These are phyloP conservation scores for Apis dorsata DNA, from an alignment of 1,140 invertebrate genomes.

Conservation along the genomic window DNA sequence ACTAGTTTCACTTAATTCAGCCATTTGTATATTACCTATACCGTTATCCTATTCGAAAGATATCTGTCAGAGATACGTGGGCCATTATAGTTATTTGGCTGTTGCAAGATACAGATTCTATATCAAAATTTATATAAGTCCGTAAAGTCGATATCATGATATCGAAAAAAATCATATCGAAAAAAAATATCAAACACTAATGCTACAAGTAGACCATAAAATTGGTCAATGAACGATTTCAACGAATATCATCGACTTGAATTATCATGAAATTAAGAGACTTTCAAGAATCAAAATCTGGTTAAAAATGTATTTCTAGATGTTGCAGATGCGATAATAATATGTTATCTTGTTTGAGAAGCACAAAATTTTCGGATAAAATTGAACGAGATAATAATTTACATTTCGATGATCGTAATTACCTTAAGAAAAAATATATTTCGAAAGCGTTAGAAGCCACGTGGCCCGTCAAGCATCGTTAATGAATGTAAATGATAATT, in stretches of 20 bases:
- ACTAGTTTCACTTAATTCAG: conserved; percentile 22
- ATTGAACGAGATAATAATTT: background rate
- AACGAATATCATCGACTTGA: background rate
- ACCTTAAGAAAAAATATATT: background rate
- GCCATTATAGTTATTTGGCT: background rate
- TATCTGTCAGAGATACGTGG: conserved; percentile 2
- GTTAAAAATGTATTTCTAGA: background rate
- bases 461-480: background rate
- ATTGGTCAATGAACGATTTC: conserved; percentile 26
- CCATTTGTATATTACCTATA: background rate
- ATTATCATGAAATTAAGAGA: conserved; percentile 1
- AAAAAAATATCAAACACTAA: background rate
- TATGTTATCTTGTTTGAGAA: background rate
- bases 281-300: conserved; percentile 14
- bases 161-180: conserved; percentile 17
- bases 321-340: background rate
- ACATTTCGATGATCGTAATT: conserved; percentile 6
- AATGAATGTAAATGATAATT: conserved; percentile 8
- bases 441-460: background rate
- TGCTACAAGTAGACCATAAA: conserved; percentile 5
- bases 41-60: conserved; percentile 32
- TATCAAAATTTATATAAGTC: conserved; percentile 35
- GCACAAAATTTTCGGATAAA: background rate
- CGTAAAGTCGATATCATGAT: background rate
- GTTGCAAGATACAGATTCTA: background rate